Base-by-base conservation (phyloP, 1,140 invertebrate species). In the Plectus sambesii region DNA sequence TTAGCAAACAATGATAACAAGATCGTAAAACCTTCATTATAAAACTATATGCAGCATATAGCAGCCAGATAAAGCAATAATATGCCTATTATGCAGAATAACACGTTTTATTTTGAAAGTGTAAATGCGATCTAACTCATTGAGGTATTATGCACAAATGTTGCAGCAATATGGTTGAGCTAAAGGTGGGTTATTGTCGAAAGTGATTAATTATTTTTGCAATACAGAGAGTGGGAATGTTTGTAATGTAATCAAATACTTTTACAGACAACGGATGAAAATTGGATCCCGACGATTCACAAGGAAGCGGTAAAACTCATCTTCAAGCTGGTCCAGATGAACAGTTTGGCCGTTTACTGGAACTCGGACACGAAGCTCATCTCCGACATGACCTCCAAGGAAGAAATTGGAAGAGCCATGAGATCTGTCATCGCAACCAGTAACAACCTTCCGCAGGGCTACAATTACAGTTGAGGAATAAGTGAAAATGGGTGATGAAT, bases 291-390 rank as follows among this genome's bases (percentile, higher is more conserved):
- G 39, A 75, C 77, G 24, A 78, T 87, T 50, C 77, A 85, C 40
- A 80, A 83, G 56, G 85, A 90, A 30, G 49, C 51, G 47, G 79
- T 67, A 9, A 66, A 69, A 41, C 64, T 67, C 20, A 69, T 69
- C 45, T 53, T 64, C 59, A 69, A 67, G 49, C 38, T 67, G 5
- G 77, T 86, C 15, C 78, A 77, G 60, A 75, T 96, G 61, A 83
- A 90, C 69, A 82, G 81, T 48, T 76, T 93, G 26, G 80, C 85
- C 0, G 75, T 89, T 5, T 96, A 96, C 67, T 86, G 87, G 79
- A 93, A 94, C 70, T 81, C 82, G 35, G 74, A 76, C 26, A 73
- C 78, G 4, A 71, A 75, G 25, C 69, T 83, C 20, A 73, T 68
- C 17, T 59, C 65, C 8, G 55, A 62, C 48, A 38, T 58, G 29